These are phyloP conservation scores for Taurulus bubalis DNA, from an alignment of 2,113 vertebrate genomes.

Conservation along the genomic window DNA sequence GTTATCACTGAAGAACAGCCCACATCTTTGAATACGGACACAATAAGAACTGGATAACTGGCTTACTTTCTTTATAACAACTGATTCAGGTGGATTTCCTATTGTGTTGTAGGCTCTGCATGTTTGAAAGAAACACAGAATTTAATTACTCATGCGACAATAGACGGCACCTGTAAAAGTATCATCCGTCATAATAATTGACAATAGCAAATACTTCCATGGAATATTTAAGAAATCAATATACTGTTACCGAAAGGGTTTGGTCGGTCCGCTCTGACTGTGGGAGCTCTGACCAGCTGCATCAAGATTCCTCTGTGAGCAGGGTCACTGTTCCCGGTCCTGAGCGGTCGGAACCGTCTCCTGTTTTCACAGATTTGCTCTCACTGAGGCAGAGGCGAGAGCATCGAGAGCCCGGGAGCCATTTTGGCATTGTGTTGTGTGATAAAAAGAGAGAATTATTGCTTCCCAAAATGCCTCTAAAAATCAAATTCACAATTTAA, in stretches of 20 bases:
- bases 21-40: constrained; percentile 65
- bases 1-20: constrained; percentile 76
- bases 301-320: constrained; percentile 28
- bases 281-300: constrained; percentile 49
- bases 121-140: constrained; percentile 48
- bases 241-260: neutral
- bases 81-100: constrained; percentile 52
- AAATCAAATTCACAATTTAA: neutral
- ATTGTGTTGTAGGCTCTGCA: constrained; percentile 39
- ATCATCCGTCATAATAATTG: neutral
- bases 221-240: constrained; percentile 16
- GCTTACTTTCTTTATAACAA: constrained; percentile 54
- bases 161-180: constrained; percentile 40
- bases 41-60: constrained; percentile 60
- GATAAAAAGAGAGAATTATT: neutral
- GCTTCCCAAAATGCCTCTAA: neutral
- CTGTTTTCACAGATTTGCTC: constrained; percentile 36
- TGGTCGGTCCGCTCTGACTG: neutral
- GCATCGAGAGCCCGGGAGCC: neutral
- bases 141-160: constrained; percentile 49
- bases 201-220: constrained; percentile 28
- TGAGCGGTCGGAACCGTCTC: neutral
- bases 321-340: constrained; percentile 22
- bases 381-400: neutral
- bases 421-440: neutral